These are phyloP conservation scores for Zeuzera pyrina DNA, from an alignment of 2,888 invertebrate species.

Conservation along the genomic window DNA sequence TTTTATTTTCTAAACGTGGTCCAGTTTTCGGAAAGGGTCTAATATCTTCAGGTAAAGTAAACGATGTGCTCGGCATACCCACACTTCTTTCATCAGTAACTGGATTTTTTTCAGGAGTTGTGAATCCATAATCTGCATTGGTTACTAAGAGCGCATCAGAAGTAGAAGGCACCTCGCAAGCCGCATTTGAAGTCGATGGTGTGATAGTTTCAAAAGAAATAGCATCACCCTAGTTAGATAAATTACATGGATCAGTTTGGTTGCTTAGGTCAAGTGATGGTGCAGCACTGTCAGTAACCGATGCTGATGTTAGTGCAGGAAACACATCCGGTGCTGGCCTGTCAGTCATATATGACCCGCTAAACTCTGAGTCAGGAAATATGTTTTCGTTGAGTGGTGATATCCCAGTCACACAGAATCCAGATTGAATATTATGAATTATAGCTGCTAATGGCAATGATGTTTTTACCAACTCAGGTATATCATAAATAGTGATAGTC, in stretches of 20 bases:
- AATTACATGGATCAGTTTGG: conserved; percentile 1
- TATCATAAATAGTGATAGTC: conserved; percentile 14
- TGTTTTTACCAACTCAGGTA: conserved; percentile 11
- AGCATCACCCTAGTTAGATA: conserved; percentile 1
- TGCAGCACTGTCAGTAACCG: background rate
- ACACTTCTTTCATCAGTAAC: conserved; percentile 3
- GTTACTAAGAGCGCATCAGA: too few relatives aligned
- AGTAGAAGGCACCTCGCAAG: conserved; percentile 3
- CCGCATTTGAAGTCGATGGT: conserved; percentile 1
- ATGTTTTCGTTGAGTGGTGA: conserved; percentile 15
- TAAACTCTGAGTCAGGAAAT: conserved; percentile 14
- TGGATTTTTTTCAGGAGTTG: conserved; percentile 3
- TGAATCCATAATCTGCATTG: too few relatives aligned
- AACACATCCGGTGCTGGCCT: conserved; percentile 7
- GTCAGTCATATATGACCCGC: conserved; percentile 11
- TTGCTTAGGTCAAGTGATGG: conserved; percentile 1
- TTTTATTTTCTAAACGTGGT: too few relatives aligned
- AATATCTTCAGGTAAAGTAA: conserved; percentile 4
- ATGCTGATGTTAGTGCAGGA: conserved; percentile 1
- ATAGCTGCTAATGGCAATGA: conserved; percentile 13
- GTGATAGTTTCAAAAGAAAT: conserved; percentile 1
- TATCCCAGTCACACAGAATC: conserved; percentile 15
- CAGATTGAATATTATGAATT: conserved; percentile 12
- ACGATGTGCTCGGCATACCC: conserved; percentile 4
- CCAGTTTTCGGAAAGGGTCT: conserved; percentile 9